Percentiles rank a stretch among this genome's conserved stretches.
These are phyloP conservation scores for Sebastes steindachneri DNA, from an alignment of 2,797 vertebrate species.

Conservation along the genomic window DNA sequence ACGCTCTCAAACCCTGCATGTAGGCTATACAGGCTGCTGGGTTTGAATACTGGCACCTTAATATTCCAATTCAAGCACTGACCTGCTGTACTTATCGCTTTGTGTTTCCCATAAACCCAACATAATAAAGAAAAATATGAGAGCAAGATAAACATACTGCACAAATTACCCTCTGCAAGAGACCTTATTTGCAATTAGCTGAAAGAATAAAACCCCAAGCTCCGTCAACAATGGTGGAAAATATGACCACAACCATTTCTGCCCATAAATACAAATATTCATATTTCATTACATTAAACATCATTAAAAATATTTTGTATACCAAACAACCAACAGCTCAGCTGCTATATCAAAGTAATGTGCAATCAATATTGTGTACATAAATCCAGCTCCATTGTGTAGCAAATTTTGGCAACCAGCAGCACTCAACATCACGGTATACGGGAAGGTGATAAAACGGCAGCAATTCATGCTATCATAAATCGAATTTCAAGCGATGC, in stretches of 20 bases:
- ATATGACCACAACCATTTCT: neutral
- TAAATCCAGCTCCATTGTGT: conserved; percentile 18
- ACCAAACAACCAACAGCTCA: neutral
- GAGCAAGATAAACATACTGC: neutral
- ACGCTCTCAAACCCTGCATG: neutral
- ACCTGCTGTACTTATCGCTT: neutral
- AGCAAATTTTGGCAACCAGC: conserved; percentile 9
- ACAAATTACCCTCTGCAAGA: neutral
- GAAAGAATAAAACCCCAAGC: neutral
- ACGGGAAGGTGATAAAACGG: conserved; percentile 3
- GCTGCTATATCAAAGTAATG: conserved; percentile 11
- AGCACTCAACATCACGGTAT: neutral
- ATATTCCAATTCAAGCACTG: neutral
- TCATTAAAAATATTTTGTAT: conserved; percentile 1
- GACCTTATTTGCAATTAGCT: neutral
- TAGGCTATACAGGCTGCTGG: neutral
- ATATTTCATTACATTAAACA: neutral
- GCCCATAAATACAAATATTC: neutral
- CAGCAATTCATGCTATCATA: neutral
- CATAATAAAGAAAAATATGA: neutral
- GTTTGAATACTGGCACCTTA: neutral
- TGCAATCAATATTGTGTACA: conserved; percentile 14
- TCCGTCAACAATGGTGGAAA: neutral
- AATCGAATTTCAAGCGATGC: neutral
- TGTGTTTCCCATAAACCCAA: neutral